phyloP scores from a whole-genome alignment of 2,797 vertebrate species.

The Smutsia temminckii region DNA sequence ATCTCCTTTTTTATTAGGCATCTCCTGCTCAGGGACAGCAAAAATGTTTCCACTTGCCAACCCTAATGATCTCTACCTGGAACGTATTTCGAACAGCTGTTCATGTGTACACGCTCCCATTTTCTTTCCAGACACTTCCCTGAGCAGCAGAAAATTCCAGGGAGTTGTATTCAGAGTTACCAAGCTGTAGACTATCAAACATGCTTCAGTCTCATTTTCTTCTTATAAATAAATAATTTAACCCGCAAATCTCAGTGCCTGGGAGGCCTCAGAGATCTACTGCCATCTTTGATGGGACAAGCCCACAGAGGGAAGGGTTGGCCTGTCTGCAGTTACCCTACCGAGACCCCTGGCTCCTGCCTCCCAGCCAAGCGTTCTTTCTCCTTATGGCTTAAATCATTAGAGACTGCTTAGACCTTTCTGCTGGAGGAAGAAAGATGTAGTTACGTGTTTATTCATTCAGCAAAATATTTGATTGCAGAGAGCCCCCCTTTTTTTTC shows the following conservation, averaged over 20 bases:
- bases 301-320: not conserved
- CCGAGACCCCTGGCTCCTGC: not conserved
- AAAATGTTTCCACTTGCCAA: not conserved
- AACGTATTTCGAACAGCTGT: not conserved
- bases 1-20: conserved; percentile 62
- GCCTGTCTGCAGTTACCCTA: not conserved
- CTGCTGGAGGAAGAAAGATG: not conserved
- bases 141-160: not conserved
- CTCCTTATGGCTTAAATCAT: not conserved
- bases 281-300: not conserved
- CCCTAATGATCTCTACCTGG: not conserved
- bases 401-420: not conserved
- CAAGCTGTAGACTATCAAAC: not conserved
- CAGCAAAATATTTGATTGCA: not conserved
- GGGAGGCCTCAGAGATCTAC: not conserved
- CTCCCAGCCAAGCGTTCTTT: not conserved
- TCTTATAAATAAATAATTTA: conserved; percentile 7
- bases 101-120: not conserved
- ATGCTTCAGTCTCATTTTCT: conserved; percentile 36
- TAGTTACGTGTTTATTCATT: not conserved
- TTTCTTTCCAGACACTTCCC: not conserved
- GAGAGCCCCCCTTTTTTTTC: not conserved
- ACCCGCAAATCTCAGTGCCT: not conserved
- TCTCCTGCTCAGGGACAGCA: not conserved
- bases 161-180: not conserved